phyloP scores from a whole-genome alignment of 2,113 vertebrate genomes.

The Zootoca vivipara region DNA sequence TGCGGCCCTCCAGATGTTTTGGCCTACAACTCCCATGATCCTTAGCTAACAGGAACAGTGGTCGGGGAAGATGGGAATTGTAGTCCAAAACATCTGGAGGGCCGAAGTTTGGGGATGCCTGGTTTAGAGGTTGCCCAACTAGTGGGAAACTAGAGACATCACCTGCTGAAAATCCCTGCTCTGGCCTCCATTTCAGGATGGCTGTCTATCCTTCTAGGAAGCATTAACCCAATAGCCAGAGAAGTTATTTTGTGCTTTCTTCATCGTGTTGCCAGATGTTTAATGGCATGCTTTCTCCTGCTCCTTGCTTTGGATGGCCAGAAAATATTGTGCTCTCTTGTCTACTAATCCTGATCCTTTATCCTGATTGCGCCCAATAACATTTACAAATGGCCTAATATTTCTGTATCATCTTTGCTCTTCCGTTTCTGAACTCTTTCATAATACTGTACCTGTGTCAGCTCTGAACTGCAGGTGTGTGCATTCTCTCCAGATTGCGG shows the following conservation, averaged over 20 bases:
- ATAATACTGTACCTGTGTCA: not conserved
- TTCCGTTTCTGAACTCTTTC: not conserved
- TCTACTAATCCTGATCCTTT: not conserved
- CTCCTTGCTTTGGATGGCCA: not conserved
- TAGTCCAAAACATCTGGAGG: too few species aligned
- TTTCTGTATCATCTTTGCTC: not conserved
- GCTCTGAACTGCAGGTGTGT: constrained; percentile 8
- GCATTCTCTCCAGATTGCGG: not conserved
- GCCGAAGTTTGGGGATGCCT: too few species aligned
- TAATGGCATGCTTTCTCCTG: accelerated
- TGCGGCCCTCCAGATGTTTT: too few species aligned
- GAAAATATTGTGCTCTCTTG: not conserved
- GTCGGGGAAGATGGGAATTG: too few species aligned
- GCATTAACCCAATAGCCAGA: constrained; percentile 22
- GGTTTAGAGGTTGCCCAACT: not conserved
- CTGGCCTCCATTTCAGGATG: not conserved
- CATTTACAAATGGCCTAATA: not conserved
- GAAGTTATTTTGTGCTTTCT: constrained; percentile 28
- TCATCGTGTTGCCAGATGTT: not conserved
- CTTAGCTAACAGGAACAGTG: too few species aligned
- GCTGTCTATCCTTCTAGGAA: constrained; percentile 3
- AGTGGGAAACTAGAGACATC: not conserved
- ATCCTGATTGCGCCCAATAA: too few species aligned
- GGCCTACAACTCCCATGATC: too few species aligned
- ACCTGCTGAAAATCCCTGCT: not conserved